phyloP scores from a whole-genome alignment of 2,797 vertebrate genomes.

The Phataginus tricuspis region DNA sequence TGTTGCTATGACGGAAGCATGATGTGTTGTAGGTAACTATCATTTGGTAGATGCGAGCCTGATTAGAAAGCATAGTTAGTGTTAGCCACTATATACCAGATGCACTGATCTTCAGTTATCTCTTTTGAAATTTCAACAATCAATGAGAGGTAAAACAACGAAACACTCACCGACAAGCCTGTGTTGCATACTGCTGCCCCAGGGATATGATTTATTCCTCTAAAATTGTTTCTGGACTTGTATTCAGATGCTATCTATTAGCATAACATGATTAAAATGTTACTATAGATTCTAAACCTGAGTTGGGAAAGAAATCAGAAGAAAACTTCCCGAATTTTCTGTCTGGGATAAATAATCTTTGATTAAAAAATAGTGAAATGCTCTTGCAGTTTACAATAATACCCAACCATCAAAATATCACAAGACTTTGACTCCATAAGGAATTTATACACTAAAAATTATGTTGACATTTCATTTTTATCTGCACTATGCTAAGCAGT shows the following conservation, averaged over 20 bases:
- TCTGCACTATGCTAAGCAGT: background rate
- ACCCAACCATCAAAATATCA: background rate
- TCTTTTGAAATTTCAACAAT: background rate
- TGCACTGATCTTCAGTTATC: background rate
- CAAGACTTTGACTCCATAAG: background rate
- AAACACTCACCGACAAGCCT: background rate
- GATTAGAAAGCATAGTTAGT: background rate
- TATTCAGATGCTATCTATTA: background rate
- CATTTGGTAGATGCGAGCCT: background rate
- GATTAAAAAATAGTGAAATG: background rate
- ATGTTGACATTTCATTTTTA: background rate
- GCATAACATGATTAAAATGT: slow-evolving; percentile 18
- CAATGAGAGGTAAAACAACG: slow-evolving; percentile 14
- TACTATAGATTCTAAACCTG: slow-evolving; percentile 47
- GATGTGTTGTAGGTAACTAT: background rate
- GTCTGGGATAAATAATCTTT: background rate
- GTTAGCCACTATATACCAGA: background rate
- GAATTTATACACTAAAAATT: background rate
- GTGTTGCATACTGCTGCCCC: background rate
- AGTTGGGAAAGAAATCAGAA: slow-evolving; percentile 41
- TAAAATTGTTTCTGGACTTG: slow-evolving; percentile 58
- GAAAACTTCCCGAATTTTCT: background rate
- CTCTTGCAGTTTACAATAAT: background rate
- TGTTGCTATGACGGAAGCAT: background rate
- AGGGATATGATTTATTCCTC: slow-evolving; percentile 19